Conservation (phyloP, 2,113 vertebrate species). For the Dasyurus viverrinus region DNA sequence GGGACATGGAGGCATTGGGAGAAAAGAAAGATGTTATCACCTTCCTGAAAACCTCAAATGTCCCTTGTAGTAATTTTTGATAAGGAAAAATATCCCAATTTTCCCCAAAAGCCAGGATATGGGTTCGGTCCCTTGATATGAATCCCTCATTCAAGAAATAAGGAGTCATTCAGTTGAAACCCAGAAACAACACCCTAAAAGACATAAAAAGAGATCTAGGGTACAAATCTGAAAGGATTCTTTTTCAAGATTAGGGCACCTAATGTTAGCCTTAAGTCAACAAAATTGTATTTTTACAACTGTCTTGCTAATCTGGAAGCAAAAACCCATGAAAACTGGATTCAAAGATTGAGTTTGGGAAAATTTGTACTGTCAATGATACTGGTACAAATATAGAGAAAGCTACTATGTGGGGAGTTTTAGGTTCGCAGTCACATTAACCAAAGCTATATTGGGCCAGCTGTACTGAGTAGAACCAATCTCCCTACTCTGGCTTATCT, state of each 20-base stretch:
- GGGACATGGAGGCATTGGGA: too few relatives aligned
- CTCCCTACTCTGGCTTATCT: background rate
- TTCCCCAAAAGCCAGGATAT: slow-evolving; percentile 65
- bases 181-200: background rate
- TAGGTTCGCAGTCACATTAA: background rate
- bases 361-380: background rate
- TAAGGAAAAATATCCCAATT: slow-evolving; percentile 50
- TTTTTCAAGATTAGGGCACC: background rate
- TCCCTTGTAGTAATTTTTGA: slow-evolving; percentile 55
- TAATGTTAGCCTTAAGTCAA: background rate
- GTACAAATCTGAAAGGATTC: background rate
- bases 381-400: background rate
- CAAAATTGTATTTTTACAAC: background rate
- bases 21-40: background rate
- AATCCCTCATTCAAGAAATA: background rate
- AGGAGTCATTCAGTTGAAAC: background rate
- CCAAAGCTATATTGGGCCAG: background rate
- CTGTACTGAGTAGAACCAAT: background rate
- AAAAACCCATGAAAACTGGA: background rate
- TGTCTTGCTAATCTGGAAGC: background rate
- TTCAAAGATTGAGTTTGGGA: background rate
- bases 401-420: rapidly evolving
- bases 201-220: background rate
- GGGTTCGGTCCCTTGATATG: slow-evolving; percentile 42
- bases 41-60: background rate